Base-by-base conservation (phyloP, 2,113 vertebrate species). In the Pseudorhombus dupliciocellatus region DNA sequence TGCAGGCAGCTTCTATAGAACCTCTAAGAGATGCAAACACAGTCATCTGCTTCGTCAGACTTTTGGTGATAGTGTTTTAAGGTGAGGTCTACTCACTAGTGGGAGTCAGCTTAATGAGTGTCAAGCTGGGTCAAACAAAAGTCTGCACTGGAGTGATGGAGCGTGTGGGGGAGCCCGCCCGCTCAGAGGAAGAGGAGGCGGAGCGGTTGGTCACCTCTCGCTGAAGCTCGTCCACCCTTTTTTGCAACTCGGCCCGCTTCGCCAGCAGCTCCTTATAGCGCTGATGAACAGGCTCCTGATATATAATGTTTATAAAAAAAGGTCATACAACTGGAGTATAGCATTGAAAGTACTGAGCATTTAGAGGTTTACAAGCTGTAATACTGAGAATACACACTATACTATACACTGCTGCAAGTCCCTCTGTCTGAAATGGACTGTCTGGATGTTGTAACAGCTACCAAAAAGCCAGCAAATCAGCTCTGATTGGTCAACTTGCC, bases 201-300 rank as follows among this genome's bases (percentile, higher is more conserved):
- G 96, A 96, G 0, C 95, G 95, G 84, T 94, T 98, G 76, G 95
- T 94, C 89, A 96, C 95, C 71, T 98, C 97, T 34, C 95, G 91
- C 84, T 97, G 96, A n/a, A 99, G 91, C 24, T 99, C 98, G 70
- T 98, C 96, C 54, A 99, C 95, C 72, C 96, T 95, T 88, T 95
- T 98, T 93, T 98, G 96, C 68, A 99, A 95, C 83, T 99, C 98
- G 0, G 95, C 94, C 0, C 97, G 92, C 87, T 98, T 98, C 20
- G 94, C 96, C 34, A 99, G 89, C 44, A 99, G 94, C 90, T 98
- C 97, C 88, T 98, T 98, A 68, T 96, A 96, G 76, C 96, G 96
- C 84, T 93, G 95, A 76, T 97, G 97, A 83, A 98, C 88, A 0
- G 97, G 96, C 67, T 99, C 97, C 98, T 99, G 74, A 0, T 34